Base-by-base conservation (phyloP, 2,888 invertebrate genomes). In the Synanthedon andrenaeformis region DNA sequence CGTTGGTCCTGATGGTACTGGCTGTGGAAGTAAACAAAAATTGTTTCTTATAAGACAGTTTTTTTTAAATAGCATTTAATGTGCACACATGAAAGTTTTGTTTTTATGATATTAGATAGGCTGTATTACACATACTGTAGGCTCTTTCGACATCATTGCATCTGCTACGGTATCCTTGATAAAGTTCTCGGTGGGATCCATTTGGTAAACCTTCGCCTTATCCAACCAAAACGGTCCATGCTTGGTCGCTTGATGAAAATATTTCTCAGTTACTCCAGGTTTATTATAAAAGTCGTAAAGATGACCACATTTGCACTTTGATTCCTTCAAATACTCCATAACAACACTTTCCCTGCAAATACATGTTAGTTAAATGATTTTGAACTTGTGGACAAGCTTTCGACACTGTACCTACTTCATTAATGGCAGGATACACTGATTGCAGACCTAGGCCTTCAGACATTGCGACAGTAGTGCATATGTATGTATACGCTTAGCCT, bases 291-390 rank as follows among this genome's bases (percentile, higher is more conserved):
- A 74, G 59, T 86, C 86, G 54, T 82, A 86, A 3, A 72, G 63
- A 61, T 86, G 86, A 5, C 76, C 78, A 58, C 86, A 85, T 68
- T 63, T 78, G 59, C 86, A 86, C 56, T 72, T 80, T 0, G 82
- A 72, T 1, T 71, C 55, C 6, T 74, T 59, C 8, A 85, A 8
- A 64, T 70, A 77, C 0, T 75, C 64, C 70, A 76, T 74, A 6
- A 74, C 69, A 2, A 62, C 13, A 0, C 60, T 56, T 51, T 78
- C 81, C 85, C 85, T 85, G 42, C 2, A 64, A 61, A 51, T 53
- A 51, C 4, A 53, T 35, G 10, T 35, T 23, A 23, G 23, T 23
- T 35, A 28, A 28, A 8, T 28, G 28, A 28, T 8, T 28, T 23
- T 4, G 4, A 23, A 4, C 4, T 23, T 23, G 23, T 23, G 23